Base-by-base conservation (phyloP, 1,140 invertebrate species). In the Listronotus oregonensis region DNA sequence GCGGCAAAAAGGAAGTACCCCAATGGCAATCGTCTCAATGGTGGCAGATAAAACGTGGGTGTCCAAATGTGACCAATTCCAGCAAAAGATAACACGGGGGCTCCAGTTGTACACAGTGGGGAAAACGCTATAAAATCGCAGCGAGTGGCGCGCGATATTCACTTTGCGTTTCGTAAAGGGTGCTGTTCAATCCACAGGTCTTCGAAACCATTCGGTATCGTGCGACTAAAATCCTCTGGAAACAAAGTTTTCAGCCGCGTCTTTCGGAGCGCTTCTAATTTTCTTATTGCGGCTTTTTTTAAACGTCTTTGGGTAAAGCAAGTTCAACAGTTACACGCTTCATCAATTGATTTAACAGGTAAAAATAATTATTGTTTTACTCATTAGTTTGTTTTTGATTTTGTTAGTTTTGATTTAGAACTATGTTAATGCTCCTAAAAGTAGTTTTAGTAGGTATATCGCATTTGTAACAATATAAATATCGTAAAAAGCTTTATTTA, bases 41-140 rank as follows among this genome's bases (percentile, higher is more conserved):
- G 54, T 57, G 54, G 54, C 54, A 21, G 27, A 57, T 57, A 37
- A 44, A 42, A 57, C 42, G 54, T 57, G 54, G 54, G 54, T 57
- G 54, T 57, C 54, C 54, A 21, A 57, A 43, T 57, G 54, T 57
- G 54, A 57, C 54, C 54, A 57, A 57, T 57, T 57, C 54, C 37
- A 57, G 54, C 39, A 21, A 21, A 57, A 57, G 54, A 57, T 57
- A 57, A 57, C 54, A 44, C 54, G 11, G 40, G 34, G 34, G 37
- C 34, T 43, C 42, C 54, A 57, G 54, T 57, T 39, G 11, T 37
- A 37, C 34, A 37, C 34, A 37, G 34, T 37, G 54, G 52, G 54
- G 54, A 57, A 39, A 57, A 57, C 40, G 42, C 42, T 57, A 57
- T 57, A 57, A 57, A 57, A 57, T 57, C 54, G 54, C 21, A 18